phyloP scores from a whole-genome alignment of 2,888 invertebrate species.

The Carabus problematicus region DNA sequence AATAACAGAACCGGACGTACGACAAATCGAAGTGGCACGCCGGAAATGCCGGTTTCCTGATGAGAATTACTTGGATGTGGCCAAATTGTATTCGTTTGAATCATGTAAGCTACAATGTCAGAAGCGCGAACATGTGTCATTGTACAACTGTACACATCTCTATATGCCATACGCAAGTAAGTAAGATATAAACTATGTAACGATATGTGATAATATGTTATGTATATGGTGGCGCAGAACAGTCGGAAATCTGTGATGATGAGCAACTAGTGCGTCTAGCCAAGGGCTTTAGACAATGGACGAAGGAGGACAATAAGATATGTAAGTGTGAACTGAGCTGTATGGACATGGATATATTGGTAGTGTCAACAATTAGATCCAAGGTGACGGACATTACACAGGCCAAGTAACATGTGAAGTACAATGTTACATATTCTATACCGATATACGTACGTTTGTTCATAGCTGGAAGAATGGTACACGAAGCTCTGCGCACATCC shows the following conservation, averaged over 20 bases:
- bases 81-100: slow-evolving; percentile 25
- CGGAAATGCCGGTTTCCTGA: slow-evolving; percentile 36
- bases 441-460: neutral
- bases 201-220: neutral
- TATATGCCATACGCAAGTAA: slow-evolving; percentile 34
- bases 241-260: neutral
- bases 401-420: too few relatives aligned
- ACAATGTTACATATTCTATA: slow-evolving; percentile 1
- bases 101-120: slow-evolving; percentile 32
- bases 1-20: slow-evolving; percentile 17
- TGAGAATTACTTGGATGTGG: slow-evolving; percentile 29
- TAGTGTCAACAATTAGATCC: neutral
- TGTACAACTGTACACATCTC: slow-evolving; percentile 27
- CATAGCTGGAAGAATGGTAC: neutral
- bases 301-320: neutral
- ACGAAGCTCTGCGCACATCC: neutral
- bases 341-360: neutral
- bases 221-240: neutral
- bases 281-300: neutral
- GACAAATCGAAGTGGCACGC: slow-evolving; percentile 20
- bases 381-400: too few relatives aligned
- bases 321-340: slow-evolving; percentile 1
- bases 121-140: slow-evolving; percentile 13
- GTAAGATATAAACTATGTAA: neutral
- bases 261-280: neutral